A percentile compares a stretch with the other conserved stretches of the same genome.
Evolutionary conservation across 2,797 vertebrate genomes (phyloP).

Genomic region (Oreortyx pictus): DNA sequence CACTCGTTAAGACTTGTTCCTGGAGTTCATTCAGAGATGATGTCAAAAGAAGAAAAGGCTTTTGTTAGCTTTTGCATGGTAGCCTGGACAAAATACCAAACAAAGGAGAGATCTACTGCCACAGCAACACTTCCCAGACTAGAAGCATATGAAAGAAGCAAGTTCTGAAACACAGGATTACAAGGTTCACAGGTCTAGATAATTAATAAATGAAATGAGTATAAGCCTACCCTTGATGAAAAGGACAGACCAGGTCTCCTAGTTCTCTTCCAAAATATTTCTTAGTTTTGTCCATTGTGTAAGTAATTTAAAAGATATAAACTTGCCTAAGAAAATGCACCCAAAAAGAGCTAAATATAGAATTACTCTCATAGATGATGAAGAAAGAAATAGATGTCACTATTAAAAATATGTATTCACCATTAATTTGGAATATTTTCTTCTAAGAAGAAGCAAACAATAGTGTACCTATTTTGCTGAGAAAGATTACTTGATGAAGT

Average conservation of each 20-base stretch:
- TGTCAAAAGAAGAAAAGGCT: neutral
- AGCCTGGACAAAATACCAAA: neutral
- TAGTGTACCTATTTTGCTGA: neutral
- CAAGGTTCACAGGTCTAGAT: neutral
- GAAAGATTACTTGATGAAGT: neutral
- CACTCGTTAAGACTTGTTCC: neutral
- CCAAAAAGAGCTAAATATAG: neutral
- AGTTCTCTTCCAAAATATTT: neutral
- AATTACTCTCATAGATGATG: conserved; percentile 27
- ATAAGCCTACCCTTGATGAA: neutral
- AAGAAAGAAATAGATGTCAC: conserved; percentile 6
- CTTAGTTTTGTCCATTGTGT: neutral
- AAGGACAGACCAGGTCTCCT: neutral
- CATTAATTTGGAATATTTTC: neutral
- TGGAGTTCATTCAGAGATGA: neutral
- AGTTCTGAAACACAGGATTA: neutral
- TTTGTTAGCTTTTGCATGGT: neutral
- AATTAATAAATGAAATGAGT: neutral
- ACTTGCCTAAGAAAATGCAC: neutral
- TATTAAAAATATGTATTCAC: neutral
- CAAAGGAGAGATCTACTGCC: neutral
- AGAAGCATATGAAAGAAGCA: neutral
- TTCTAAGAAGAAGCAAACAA: neutral
- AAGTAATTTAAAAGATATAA: neutral
- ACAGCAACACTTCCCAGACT: neutral